Evolutionary conservation across 2,797 vertebrate species (phyloP).

Genomic region (Pseudochirops corinnae): DNA sequence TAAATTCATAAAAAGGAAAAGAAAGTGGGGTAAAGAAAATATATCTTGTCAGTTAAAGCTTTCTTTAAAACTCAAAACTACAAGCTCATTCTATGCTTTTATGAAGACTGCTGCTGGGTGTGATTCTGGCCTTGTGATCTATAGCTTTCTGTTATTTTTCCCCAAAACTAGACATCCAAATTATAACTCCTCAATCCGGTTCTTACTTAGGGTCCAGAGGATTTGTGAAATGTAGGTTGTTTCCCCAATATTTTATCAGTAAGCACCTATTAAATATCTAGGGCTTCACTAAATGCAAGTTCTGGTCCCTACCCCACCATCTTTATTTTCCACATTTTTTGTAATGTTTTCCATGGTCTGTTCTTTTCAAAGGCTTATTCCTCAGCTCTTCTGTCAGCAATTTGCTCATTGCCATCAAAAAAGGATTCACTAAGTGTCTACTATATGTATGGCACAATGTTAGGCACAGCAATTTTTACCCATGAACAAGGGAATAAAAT

Average conservation of each 20-base stretch:
- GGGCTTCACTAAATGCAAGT: neutral
- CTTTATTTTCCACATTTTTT: neutral
- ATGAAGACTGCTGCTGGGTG: constrained; percentile 6
- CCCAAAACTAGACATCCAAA: neutral
- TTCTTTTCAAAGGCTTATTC: neutral
- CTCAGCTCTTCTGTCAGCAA: neutral
- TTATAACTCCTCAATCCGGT: neutral
- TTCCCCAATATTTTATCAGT: neutral
- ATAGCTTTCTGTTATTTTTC: neutral
- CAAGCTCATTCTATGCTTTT: constrained; percentile 5
- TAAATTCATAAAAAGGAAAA: neutral
- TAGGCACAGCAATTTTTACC: neutral
- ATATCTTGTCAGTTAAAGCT: neutral
- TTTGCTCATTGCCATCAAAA: neutral
- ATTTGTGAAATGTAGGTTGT: neutral
- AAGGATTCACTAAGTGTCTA: neutral
- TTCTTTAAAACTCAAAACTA: neutral
- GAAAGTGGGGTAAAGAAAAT: neutral
- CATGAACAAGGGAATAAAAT: neutral
- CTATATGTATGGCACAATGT: neutral
- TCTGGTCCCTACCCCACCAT: neutral
- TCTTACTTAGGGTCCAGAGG: neutral
- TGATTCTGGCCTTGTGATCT: neutral
- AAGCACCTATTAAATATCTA: neutral
- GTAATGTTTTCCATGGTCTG: neutral